These are phyloP conservation scores for Atherinomorus stipes DNA, from an alignment of 2,113 vertebrate species.

Conservation along the genomic window DNA sequence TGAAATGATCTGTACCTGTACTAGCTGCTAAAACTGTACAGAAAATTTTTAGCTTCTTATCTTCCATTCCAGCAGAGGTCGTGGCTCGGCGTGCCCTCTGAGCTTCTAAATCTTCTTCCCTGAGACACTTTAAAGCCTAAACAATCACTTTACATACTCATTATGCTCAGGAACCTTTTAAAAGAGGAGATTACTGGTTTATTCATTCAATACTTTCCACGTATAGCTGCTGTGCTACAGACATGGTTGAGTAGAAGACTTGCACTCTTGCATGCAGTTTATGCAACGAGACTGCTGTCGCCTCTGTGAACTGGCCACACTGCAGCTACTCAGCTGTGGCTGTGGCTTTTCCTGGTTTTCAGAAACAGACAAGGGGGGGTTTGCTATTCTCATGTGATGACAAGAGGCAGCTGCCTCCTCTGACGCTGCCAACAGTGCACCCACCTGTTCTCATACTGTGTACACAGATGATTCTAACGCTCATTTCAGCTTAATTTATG, in stretches of 20 bases:
- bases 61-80: conserved; percentile 17
- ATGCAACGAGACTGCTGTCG: not conserved
- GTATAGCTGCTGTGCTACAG: too few relatives aligned
- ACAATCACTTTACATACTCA: not conserved
- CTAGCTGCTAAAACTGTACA: conserved; percentile 36
- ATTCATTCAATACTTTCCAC: not conserved
- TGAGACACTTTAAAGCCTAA: conserved; percentile 35
- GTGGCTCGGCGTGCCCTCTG: not conserved
- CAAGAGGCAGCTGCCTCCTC: conserved; percentile 38
- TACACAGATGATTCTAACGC: not conserved
- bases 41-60: conserved; percentile 46
- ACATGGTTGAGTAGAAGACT: too few relatives aligned
- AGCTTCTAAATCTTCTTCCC: conserved; percentile 3
- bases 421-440: not conserved
- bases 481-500: conserved; percentile 24
- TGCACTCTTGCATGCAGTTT: not conserved
- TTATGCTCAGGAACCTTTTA: too few relatives aligned
- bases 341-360: not conserved
- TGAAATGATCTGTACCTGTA: conserved; percentile 30
- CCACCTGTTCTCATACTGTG: conserved; percentile 37
- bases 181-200: not conserved
- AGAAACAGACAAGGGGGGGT: not conserved
- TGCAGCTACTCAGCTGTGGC: conserved; percentile 12
- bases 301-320: not conserved
- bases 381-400: conserved; percentile 37